Evolutionary conservation across 2,888 invertebrate species (phyloP).

Genomic region (Caradrina kadenii): DNA sequence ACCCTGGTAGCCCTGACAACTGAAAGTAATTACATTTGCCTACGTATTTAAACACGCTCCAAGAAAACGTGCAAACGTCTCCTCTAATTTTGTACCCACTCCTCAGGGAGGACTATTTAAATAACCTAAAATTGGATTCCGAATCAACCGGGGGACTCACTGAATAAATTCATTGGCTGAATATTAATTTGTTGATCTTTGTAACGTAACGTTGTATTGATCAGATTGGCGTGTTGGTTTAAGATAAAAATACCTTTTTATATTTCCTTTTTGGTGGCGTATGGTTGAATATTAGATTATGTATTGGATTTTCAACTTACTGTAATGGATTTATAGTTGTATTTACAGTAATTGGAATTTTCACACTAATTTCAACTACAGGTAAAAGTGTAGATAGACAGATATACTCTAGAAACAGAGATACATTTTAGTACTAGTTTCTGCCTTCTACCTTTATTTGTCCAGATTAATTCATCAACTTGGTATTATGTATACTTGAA

Average conservation of each 20-base stretch:
- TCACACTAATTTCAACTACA: too few species aligned
- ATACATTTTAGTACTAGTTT: too few species aligned
- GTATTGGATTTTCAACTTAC: too few species aligned
- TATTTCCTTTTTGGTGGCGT: background rate
- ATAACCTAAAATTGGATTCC: slow-evolving; percentile 84
- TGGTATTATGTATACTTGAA: too few species aligned
- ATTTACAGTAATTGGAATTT: too few species aligned
- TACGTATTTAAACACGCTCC: slow-evolving; percentile 79
- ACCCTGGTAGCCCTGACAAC: slow-evolving; percentile 66
- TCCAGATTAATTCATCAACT: too few species aligned
- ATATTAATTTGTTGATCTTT: slow-evolving; percentile 71
- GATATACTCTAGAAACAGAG: too few species aligned
- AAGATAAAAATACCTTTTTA: slow-evolving; percentile 29
- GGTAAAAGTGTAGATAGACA: too few species aligned
- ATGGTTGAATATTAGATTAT: background rate
- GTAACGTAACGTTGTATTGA: slow-evolving; percentile 59
- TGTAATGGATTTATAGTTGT: too few species aligned
- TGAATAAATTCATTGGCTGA: slow-evolving; percentile 68
- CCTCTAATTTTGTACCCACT: slow-evolving; percentile 73
- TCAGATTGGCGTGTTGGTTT: slow-evolving; percentile 42
- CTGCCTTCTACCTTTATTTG: too few species aligned
- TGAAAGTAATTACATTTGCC: slow-evolving; percentile 83
- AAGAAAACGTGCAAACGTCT: slow-evolving; percentile 80
- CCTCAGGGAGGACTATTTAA: slow-evolving; percentile 75
- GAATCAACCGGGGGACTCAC: slow-evolving; percentile 70